Evolutionary conservation across 2,113 vertebrate species (phyloP), one percentile per base, ranked within the genome.

Genomic region (Panthera uncia): DNA sequence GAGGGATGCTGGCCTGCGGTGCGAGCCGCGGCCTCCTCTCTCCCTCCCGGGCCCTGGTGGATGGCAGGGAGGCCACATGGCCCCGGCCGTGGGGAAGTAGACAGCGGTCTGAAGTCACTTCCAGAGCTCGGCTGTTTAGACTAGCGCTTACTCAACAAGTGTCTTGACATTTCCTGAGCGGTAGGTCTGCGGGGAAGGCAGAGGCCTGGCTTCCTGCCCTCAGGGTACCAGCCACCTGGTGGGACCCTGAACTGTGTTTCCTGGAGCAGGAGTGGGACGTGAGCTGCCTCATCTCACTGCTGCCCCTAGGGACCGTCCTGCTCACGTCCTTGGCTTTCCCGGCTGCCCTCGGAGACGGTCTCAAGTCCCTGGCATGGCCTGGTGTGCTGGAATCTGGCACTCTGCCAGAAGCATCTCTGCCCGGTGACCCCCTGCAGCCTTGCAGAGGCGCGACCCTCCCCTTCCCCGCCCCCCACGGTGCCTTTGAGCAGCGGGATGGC

Each of bases 401-500:
- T 2, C 0, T 76, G 7, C 41, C 27, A 2, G 73, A 41, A 31
- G 41, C 2, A 0, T 48, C 41, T 16, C 41, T 9, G 38, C 38
- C 45, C 5, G 7, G 41, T 41, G 13, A 45, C 9, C 18, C 36
- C 19, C 36, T 0, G 13, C 21, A 14, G 36, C 50, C 57, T 27
- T 13, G 31, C 45, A 1, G 12, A 18, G 41, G 76, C 4, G 0
- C 4, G 1, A 0, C 1, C 5, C 23, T 36, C 10, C 4, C 11
- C 27, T 18, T 33, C 16, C 8, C 29, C 1, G 0, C 69, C 45
- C 10, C 0, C 48, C 18, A 0, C 2, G 0, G 61, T 12, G 38
- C 18, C 11, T 4, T 27, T 2, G 31, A 55, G 76, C 65, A 21
- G 85, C 65, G 50, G 33, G 48, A 0, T 3, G 1, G 1, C 61